phyloP scores from a whole-genome alignment of 1,140 invertebrate genomes.

The Brachionus angularis region DNA sequence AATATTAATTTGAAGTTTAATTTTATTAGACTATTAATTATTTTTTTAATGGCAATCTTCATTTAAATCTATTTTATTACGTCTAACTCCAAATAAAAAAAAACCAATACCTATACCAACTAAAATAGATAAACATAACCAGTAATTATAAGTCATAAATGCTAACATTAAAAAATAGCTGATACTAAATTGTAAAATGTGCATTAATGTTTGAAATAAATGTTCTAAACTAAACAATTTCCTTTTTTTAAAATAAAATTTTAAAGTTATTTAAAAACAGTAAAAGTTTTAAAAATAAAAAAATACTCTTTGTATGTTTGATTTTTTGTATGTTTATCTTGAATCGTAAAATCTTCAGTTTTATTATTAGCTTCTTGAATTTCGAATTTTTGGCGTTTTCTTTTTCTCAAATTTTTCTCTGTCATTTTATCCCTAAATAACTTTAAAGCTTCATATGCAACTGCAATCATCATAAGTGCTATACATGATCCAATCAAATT shows the following conservation, averaged over 20 bases:
- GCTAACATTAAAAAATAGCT: slow-evolving; percentile 43
- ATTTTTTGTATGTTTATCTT: no score
- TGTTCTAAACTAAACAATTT: slow-evolving; percentile 29
- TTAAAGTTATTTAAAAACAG: not conserved
- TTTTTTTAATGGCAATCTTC: slow-evolving; percentile 41
- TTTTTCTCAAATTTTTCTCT: not conserved
- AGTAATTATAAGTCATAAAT: slow-evolving; percentile 44
- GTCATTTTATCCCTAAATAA: slow-evolving; percentile 46
- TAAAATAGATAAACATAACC: slow-evolving; percentile 26
- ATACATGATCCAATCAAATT: slow-evolving; percentile 46
- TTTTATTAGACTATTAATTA: no score
- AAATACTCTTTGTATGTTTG: slow-evolving; percentile 4
- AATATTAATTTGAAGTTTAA: no score
- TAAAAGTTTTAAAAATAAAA: not conserved
- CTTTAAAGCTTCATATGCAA: slow-evolving; percentile 47
- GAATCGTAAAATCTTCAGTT: not conserved
- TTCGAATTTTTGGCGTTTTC: not conserved
- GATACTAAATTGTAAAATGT: slow-evolving; percentile 38
- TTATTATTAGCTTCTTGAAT: not conserved
- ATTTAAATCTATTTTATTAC: slow-evolving; percentile 38
- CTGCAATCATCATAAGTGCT: slow-evolving; percentile 44
- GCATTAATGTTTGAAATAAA: slow-evolving; percentile 38
- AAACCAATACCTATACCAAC: slow-evolving; percentile 37
- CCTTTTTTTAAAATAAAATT: not conserved
- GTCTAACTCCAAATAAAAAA: slow-evolving; percentile 38